A percentile compares a stretch with the other conserved stretches of the same genome.
Evolutionary conservation across 2,113 vertebrate species (phyloP).

Genomic region (Macaca fascicularis): T2T-MFA8v1.1 NC_088395.1:28964501-28965000

Average conservation of each 20-base stretch:
- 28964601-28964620: conserved; percentile 6
- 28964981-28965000: not conserved
- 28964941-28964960: not conserved
- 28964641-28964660: not conserved
- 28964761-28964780: not conserved
- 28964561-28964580: not conserved
- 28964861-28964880: not conserved
- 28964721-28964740: not conserved
- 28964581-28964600: not conserved
- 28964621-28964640: not conserved
- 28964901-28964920: not conserved
- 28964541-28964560: not conserved
- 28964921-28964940: not conserved
- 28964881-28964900: not conserved
- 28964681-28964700: not conserved
- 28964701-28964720: not conserved
- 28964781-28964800: not conserved
- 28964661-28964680: not conserved
- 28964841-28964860: not conserved
- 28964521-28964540: not conserved
- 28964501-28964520: not conserved
- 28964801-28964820: not conserved
- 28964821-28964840: not conserved
- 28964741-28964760: not conserved
- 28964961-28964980: not conserved